Conservation (phyloP, 2,113 vertebrate species). For the Stigmatopora argus region DNA sequence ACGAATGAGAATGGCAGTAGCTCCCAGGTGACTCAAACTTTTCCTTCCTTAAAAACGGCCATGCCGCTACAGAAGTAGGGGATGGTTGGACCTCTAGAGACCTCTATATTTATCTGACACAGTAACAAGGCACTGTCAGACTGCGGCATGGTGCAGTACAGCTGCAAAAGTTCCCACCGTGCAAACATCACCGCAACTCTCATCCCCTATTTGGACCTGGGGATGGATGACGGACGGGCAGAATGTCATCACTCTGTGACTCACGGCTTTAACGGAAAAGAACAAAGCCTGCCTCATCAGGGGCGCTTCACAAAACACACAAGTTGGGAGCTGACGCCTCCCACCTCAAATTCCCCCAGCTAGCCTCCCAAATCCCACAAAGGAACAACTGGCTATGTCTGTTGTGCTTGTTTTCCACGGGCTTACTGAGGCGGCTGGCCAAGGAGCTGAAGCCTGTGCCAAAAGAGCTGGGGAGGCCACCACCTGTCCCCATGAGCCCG, state of each 20-base stretch:
- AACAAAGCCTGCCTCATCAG: slow-evolving; percentile 20
- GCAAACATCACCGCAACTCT: not conserved
- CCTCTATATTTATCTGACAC: slow-evolving; percentile 70
- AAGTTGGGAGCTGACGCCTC: slow-evolving; percentile 29
- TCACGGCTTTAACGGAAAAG: not conserved
- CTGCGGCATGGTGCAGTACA: slow-evolving; percentile 43
- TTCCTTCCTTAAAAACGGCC: slow-evolving; percentile 44
- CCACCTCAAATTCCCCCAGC: slow-evolving; percentile 41
- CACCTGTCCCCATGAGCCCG: slow-evolving; percentile 64
- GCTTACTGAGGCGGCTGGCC: slow-evolving; percentile 41
- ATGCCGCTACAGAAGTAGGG: slow-evolving; percentile 32
- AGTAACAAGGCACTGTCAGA: slow-evolving; percentile 60
- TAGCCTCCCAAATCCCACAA: slow-evolving; percentile 46
- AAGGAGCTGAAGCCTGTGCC: slow-evolving; percentile 47
- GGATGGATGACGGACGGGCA: slow-evolving; percentile 25
- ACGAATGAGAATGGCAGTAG: slow-evolving; percentile 51
- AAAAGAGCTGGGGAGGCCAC: slow-evolving; percentile 43
- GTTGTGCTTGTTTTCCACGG: slow-evolving; percentile 40
- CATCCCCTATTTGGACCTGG: slow-evolving; percentile 8
- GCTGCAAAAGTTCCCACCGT: slow-evolving; percentile 42
- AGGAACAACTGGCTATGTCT: slow-evolving; percentile 57
- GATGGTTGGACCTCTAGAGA: slow-evolving; percentile 44
- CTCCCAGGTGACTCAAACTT: slow-evolving; percentile 54
- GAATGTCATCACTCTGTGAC: slow-evolving; percentile 37
- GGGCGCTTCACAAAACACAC: slow-evolving; percentile 26